Evolutionary conservation across 2,888 invertebrate genomes (phyloP).

Genomic region (Poecilobothrus nobilitatus): DNA sequence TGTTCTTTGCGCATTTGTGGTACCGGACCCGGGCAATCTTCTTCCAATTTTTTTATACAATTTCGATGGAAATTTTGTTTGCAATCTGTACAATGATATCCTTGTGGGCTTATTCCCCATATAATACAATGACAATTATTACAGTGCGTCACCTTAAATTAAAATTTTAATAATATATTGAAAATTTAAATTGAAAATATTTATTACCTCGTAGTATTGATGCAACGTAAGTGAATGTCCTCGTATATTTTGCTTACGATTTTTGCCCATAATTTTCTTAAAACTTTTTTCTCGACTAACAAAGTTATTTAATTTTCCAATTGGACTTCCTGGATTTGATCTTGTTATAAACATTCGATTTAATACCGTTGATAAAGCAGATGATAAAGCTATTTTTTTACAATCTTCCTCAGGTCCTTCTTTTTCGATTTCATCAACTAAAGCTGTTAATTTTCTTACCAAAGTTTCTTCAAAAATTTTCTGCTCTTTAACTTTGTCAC

Average conservation of each 20-base stretch:
- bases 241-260: constrained; percentile 59
- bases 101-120: constrained; percentile 94
- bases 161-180: background rate
- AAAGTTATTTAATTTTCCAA: constrained; percentile 73
- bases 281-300: constrained; percentile 77
- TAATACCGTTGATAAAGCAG: constrained; percentile 72
- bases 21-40: constrained; percentile 68
- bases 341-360: constrained; percentile 66
- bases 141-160: constrained; percentile 62
- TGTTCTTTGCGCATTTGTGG: constrained; percentile 51
- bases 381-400: constrained; percentile 57
- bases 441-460: constrained; percentile 61
- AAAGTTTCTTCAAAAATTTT: constrained; percentile 66
- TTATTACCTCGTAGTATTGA: constrained; percentile 65
- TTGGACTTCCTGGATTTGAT: constrained; percentile 48
- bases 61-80: constrained; percentile 76
- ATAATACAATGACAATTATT: constrained; percentile 87
- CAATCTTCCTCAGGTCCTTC: constrained; percentile 51
- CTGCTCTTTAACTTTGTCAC: constrained; percentile 68
- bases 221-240: constrained; percentile 86
- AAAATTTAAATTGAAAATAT: background rate
- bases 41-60: constrained; percentile 71
- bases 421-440: constrained; percentile 57
- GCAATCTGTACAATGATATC: constrained; percentile 91
- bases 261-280: constrained; percentile 58